Base-by-base conservation (phyloP, 2,113 vertebrate species). In the Panurus biarmicus region DNA sequence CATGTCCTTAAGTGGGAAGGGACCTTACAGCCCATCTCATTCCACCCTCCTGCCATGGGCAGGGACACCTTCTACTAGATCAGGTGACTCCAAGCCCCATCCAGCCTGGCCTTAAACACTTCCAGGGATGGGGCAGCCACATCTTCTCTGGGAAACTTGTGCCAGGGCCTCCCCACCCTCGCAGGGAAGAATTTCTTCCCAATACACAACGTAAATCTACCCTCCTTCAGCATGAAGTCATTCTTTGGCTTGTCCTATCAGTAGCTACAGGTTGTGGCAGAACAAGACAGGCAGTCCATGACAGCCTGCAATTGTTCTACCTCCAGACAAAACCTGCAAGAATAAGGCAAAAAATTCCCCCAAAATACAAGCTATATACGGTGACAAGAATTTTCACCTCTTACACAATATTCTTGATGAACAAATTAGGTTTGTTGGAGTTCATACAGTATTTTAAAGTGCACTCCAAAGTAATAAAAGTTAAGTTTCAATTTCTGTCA, bases 71-170 rank as follows among this genome's bases (percentile, higher is more conserved):
- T 5, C 14, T 58, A 50, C 50, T 11, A 6, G 0, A 0, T 1
- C 75, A 65, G 35, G 22, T 0, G 2, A 2, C 21, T 50, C 50
- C 58, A 31, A 79, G 14, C 11, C 31, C 14, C 1, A 0, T 65
- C 66, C 66, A 87, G 0, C 42, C 50, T 26, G 42, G 29, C 42
- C 50, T 23, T 23, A 12, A 0, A 33, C 36, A 66, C 10, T 58
- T 0, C 51, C 44, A 88, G 45, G 14, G 33, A 51, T 51, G 22
- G 33, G 11, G 12, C 67, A 80, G 26, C 22, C 67, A 51, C 51
- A 65, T 15, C 23, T 38, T 7, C 33, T 11, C 51, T 36, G 51
- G 12, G 51, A 12, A 73, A 0, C 33, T 58, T 57, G 33, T 51
- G 75, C 44, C 51, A 57, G 36, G 8, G 44, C 23, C 44, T 51